Evolutionary conservation across 2,113 vertebrate species (phyloP), one percentile per base, ranked within the genome.

Genomic region (Eira barbara): DNA sequence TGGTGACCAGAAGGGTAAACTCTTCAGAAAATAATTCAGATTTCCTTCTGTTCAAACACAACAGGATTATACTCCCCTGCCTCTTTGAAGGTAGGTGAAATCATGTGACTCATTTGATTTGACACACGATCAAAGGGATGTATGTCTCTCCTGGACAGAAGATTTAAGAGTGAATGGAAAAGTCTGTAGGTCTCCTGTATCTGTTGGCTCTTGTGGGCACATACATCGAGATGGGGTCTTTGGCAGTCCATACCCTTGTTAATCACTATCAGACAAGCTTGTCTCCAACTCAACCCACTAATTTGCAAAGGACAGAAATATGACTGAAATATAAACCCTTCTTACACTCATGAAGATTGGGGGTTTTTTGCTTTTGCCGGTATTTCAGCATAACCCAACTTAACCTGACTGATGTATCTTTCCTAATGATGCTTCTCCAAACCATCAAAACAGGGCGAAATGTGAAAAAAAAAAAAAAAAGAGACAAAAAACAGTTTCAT

Each of bases 331-430:
- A 65, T 34, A 78, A 65, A 52, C 8, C 0, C 52, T 83, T 76
- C 3, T 78, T 76, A 39, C 25, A 63, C 45, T 78, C 55, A 55
- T 18, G 18, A 42, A 84, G 27, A 79, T 65, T 86, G 25, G 12
- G 5, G 3, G 0, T 0, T n/a, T 57, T 52, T 85, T 52, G 45
- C 39, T 42, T 14, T 67, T 78, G 36, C 23, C 2, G 11, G 39
- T 76, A 25, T 93, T 65, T 76, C 17, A 63, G 34, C 63, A 69
- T 71, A 49, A 74, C 15, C 23, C 78, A 65, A 65, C 74, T 34
- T 82, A 83, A 59, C 4, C 13, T 65, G 3, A 85, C 2, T 23
- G 42, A 93, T 31, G 59, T 5, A 36, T 74, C 20, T 86, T 21
- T 55, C 36, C 27, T n/a, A 83, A 73, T 52, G 27, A 93, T 55